Percentiles rank a stretch among this genome's conserved stretches.
Conservation (phyloP, 2,113 vertebrate genomes). For the Orthonyx spaldingii region DNA sequence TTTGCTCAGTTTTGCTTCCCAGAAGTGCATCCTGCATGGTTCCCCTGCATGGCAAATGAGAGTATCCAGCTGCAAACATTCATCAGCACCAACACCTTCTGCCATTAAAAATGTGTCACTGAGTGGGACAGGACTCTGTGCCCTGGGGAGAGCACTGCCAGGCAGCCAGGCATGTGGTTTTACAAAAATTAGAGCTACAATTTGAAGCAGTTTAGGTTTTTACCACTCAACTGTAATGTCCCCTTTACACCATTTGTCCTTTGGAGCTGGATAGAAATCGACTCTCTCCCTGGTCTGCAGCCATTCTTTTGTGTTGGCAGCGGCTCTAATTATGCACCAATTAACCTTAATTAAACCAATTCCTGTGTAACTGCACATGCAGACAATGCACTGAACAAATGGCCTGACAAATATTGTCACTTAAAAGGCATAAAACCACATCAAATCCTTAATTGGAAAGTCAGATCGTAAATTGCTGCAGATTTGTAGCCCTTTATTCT, state of each 20-base stretch:
- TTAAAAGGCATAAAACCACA: slow-evolving; percentile 60
- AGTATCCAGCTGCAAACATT: neutral
- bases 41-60: neutral
- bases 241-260: slow-evolving; percentile 9
- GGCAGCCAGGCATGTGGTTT: neutral
- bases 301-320: slow-evolving; percentile 51
- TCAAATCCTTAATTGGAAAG: slow-evolving; percentile 59
- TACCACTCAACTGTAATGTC: neutral
- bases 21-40: neutral
- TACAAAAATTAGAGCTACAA: neutral
- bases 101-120: neutral
- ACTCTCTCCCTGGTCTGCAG: slow-evolving; percentile 35
- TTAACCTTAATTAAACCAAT: slow-evolving; percentile 76
- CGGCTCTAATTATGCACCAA: slow-evolving; percentile 64
- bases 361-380: slow-evolving; percentile 53
- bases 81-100: neutral
- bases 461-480: slow-evolving; percentile 36
- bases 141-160: neutral
- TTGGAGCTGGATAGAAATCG: slow-evolving; percentile 1
- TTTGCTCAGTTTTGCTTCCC: neutral
- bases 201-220: neutral
- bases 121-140: neutral
- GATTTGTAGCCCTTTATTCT: slow-evolving; percentile 48
- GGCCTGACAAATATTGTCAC: slow-evolving; percentile 69
- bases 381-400: slow-evolving; percentile 69